Base-by-base conservation (phyloP, 2,888 invertebrate genomes). In the Acleris literana region DNA sequence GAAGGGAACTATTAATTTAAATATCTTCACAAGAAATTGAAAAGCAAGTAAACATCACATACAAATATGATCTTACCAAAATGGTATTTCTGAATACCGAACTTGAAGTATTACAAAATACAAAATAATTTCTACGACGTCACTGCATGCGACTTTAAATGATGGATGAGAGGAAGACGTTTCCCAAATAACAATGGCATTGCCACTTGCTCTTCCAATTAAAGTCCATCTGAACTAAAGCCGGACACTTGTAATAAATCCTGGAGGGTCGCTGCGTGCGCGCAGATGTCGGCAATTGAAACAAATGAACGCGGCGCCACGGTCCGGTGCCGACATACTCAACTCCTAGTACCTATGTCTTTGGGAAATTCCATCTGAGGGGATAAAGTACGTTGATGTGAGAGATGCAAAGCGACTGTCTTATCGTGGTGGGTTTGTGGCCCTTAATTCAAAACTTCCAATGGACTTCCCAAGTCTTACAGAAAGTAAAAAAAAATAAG, bases 261-360 rank as follows among this genome's bases (percentile, higher is more conserved):
- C 52, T 49, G 52, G 65, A 65, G 65, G 65, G 65, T 55, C 64
- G n/a, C 9, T 20, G 55, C 51, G 58, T 18, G 39, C 33, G 43
- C 57, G 59, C 68, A 60, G 64, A 57, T 67, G 63, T 22, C 44
- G 56, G 43, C 64, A 68, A 68, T 68, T 68, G 68, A 68, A 55
- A 64, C 64, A 64, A 68, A 68, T 64, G 68, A 68, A 46, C 51
- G 46, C 59, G 68, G 68, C 68, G 68, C 68, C 68, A 59, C 46
- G 57, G 46, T 56, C 51, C 44, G n/a, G 16, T 43, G 49, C 17
- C 11, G 43, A 43, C 43, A 20, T 16, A 55, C 54, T 39, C n/a
- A 43, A 5, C 33, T 46, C 16, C 17, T 44, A 3, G 7, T 29
- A 29, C 29, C 11, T 11, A 11, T 13, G 39, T 39, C 39, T 39